Evolutionary conservation across 1,140 invertebrate genomes (phyloP), one percentile per base, ranked within the genome.

Genomic region (Euschistus heros): DNA sequence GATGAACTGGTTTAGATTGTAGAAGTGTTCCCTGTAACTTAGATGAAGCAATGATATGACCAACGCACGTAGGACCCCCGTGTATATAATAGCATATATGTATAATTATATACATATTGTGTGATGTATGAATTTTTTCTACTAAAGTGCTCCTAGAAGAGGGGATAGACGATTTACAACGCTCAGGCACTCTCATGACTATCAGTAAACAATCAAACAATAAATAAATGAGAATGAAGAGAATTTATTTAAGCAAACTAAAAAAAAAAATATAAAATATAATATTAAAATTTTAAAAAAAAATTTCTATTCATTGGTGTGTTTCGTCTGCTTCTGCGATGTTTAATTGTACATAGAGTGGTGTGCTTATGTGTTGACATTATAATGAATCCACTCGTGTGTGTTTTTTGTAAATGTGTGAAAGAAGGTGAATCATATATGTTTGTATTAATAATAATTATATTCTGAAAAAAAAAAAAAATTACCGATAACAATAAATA

Each of bases 41-140:
- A 65, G 64, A 42, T 65, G 55, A 57, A 30, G 64, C 64, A 65
- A 65, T 65, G 64, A 59, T 65, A 24, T n/a, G 64, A 65, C 64
- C 64, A 65, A 65, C 55, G 64, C 64, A 65, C 64, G 64, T 65
- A 65, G 64, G 54, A 24, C 54, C 54, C 54, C 18, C 18, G 24
- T 24, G 54, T 57, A 57, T 57, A 24, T 57, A 57, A 17, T 24
- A 24, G n/a, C n/a, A 50, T 20, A 10, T 18, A 20, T 50, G n/a
- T 50, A 50, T 50, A 20, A 50, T 50, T 22, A 50, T 50, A 20
- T 20, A 18, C 47, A 20, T 22, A 20, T 10, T 22, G 20, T 50
- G 47, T 50, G 47, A 50, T 50, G 47, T 50, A 20, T 50, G n/a
- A 20, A 20, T 50, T 50, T 50, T 50, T 50, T 50, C 20, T 50